Percentiles rank a stretch among this genome's conserved stretches.
These are phyloP conservation scores for Rhogogaster chlorosoma DNA, from an alignment of 2,888 invertebrate genomes.

Conservation along the genomic window DNA sequence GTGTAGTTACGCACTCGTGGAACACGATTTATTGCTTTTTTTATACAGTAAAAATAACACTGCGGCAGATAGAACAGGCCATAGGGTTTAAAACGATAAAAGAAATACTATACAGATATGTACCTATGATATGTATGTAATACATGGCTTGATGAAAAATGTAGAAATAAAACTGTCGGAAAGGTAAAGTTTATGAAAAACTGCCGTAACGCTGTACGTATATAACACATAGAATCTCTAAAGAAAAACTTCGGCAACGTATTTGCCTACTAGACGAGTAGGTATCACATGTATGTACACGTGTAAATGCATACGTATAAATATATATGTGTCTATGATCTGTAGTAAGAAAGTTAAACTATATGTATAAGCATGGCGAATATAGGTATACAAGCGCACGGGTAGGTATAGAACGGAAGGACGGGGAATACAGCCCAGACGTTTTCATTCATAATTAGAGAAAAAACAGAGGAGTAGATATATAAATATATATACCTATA, in stretches of 20 bases:
- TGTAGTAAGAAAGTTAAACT: constrained; percentile 38
- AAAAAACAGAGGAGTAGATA: constrained; percentile 70
- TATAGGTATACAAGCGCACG: neutral
- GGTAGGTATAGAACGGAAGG: constrained; percentile 46
- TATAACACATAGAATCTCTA: neutral
- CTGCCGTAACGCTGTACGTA: neutral
- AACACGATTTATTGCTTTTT: neutral
- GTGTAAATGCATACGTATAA: neutral
- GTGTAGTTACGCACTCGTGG: neutral
- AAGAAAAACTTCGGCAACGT: neutral
- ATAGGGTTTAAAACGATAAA: neutral
- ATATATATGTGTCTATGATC: neutral
- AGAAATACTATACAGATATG: neutral
- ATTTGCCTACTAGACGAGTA: neutral
- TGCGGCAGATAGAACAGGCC: neutral
- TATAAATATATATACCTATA: constrained; percentile 25
- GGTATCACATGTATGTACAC: neutral
- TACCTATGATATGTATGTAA: neutral
- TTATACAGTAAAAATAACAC: neutral
- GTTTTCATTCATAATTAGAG: constrained; percentile 78
- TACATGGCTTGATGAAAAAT: neutral
- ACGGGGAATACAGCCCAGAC: constrained; percentile 60
- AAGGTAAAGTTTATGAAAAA: neutral
- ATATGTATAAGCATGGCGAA: neutral
- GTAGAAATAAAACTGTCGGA: neutral